Evolutionary conservation across 2,113 vertebrate genomes (phyloP).

Genomic region (Tenebrosternarchus preto): DNA sequence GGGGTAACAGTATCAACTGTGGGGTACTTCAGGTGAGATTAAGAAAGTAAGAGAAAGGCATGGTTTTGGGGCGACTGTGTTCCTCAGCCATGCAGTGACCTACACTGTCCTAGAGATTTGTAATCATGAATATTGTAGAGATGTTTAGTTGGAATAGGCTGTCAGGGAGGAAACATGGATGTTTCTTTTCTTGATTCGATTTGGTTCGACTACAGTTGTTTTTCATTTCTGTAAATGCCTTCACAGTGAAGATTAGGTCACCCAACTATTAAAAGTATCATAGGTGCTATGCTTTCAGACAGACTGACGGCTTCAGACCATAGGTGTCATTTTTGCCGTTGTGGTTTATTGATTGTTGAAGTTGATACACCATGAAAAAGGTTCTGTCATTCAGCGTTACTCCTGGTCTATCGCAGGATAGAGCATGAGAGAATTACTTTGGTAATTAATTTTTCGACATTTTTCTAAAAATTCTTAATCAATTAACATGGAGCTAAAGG

Average conservation of each 20-base stretch:
- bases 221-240: not conserved
- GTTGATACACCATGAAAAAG: not conserved
- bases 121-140: no score
- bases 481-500: constrained; percentile 34
- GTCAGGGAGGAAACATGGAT: not conserved
- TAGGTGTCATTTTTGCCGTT: not conserved
- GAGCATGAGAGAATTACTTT: constrained; percentile 18
- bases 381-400: not conserved
- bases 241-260: not conserved
- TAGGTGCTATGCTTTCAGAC: not conserved
- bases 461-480: constrained; percentile 5
- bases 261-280: not conserved
- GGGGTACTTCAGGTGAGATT: no score
- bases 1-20: no score
- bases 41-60: no score
- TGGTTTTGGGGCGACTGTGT: no score
- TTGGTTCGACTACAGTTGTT: not conserved
- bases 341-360: not conserved
- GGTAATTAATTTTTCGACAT: constrained; percentile 13
- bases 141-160: no score
- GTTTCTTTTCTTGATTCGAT: not conserved
- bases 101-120: no score
- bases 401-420: not conserved
- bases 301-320: not conserved
- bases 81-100: no score